Evolutionary conservation across 1,140 invertebrate genomes (phyloP).

Genomic region (Lethrus apterus): DNA sequence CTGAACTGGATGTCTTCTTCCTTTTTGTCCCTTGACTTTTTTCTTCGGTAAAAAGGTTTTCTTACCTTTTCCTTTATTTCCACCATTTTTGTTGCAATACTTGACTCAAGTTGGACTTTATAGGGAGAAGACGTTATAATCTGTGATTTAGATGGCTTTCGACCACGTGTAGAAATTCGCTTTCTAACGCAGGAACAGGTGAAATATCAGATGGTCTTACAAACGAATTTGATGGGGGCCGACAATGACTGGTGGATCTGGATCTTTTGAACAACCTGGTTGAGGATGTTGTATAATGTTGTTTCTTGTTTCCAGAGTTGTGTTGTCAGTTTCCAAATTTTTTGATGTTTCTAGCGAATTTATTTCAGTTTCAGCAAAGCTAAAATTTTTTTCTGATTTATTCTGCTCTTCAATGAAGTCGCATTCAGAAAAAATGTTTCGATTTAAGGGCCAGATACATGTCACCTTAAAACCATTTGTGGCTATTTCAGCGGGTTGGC

Average conservation of each 20-base stretch:
- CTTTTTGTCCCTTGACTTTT: too few species aligned
- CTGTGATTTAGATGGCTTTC: neutral
- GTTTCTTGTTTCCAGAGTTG: too few species aligned
- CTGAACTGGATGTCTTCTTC: neutral
- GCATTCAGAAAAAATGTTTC: conserved; percentile 13
- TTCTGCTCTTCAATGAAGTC: conserved; percentile 3
- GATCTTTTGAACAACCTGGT: conserved; percentile 3
- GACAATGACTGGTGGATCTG: neutral
- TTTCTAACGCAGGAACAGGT: neutral
- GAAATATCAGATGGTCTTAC: conserved; percentile 1
- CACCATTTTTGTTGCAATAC: neutral
- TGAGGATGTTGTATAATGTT: neutral
- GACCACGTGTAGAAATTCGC: neutral
- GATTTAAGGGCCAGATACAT: conserved; percentile 10
- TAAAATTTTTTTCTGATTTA: too few species aligned
- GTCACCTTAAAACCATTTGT: conserved; percentile 12
- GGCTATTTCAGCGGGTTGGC: conserved; percentile 15
- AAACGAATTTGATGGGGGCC: neutral
- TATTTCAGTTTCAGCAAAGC: too few species aligned
- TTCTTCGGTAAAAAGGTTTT: neutral
- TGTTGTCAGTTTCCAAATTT: too few species aligned
- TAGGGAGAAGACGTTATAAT: neutral
- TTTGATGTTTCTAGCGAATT: too few species aligned
- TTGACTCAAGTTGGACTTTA: neutral
- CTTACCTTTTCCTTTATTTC: neutral